These are phyloP conservation scores for Drosophila serrata DNA, from an alignment of 1,140 invertebrate species.

Conservation along the genomic window DNA sequence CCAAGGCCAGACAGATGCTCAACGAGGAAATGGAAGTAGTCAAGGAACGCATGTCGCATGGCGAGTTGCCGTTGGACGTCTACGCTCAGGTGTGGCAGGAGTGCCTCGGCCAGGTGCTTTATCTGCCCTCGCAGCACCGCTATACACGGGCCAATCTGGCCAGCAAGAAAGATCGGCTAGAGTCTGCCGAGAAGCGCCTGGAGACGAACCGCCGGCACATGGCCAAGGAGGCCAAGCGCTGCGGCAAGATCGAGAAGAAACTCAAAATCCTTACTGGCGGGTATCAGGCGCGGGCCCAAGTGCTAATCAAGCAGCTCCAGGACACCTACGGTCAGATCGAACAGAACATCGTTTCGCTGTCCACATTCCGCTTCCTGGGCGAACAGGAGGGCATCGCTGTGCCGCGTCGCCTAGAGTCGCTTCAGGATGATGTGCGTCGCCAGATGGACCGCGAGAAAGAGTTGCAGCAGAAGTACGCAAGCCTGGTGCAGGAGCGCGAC, in stretches of 20 bases:
- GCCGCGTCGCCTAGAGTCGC: constrained; percentile 93
- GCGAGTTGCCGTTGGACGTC: constrained; percentile 95
- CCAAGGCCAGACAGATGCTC: constrained; percentile 89
- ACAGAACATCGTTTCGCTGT: constrained; percentile 94
- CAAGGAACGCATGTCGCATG: constrained; percentile 97
- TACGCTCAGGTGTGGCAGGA: constrained; percentile 99
- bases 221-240: constrained; percentile 97
- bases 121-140: constrained; percentile 94
- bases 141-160: constrained; percentile 97
- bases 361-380: constrained; percentile 96
- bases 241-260: constrained; percentile 99
- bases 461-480: constrained; percentile 89
- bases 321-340: constrained; percentile 96
- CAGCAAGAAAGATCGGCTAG: constrained; percentile 97
- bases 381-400: constrained; percentile 96
- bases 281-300: constrained; percentile 94
- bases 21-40: constrained; percentile 95
- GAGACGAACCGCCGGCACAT: constrained; percentile 97
- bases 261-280: constrained; percentile 96
- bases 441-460: constrained; percentile 96
- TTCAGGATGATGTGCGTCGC: constrained; percentile 96
- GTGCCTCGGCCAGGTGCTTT: constrained; percentile 95
- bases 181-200: constrained; percentile 96
- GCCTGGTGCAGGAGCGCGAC: constrained; percentile 68
- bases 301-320: constrained; percentile 95